Evolutionary conservation across 1,140 invertebrate genomes (phyloP).

Genomic region (Aphis gossypii): DNA sequence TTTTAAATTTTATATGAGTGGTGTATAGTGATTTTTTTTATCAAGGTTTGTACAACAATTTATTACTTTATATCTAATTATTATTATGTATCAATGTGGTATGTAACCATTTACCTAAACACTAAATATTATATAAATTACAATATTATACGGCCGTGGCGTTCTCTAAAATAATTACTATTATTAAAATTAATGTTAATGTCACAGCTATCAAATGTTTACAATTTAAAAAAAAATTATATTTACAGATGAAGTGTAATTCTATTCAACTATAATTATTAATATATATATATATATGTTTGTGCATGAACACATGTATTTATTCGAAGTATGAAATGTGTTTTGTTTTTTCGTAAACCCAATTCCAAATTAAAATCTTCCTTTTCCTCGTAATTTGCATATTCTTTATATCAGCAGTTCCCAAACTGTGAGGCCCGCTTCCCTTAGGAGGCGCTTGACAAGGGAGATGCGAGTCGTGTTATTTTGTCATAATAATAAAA

Average conservation of each 20-base stretch:
- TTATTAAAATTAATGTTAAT: slow-evolving; percentile 4
- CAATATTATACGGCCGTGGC: neutral
- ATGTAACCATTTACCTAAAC: neutral
- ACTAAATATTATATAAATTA: slow-evolving; percentile 2
- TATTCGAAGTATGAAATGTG: neutral
- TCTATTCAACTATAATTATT: neutral
- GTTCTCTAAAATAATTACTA: neutral
- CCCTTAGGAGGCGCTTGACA: no score
- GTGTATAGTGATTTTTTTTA: neutral
- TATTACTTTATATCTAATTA: neutral
- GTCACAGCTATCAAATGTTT: neutral
- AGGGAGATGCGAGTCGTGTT: no score
- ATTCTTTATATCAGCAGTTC: neutral
- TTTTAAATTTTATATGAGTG: neutral
- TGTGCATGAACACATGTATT: no score
- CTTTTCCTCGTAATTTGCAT: neutral
- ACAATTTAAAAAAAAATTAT: neutral
- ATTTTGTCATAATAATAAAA: no score
- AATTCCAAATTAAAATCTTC: neutral
- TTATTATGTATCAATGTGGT: neutral
- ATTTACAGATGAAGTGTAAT: neutral
- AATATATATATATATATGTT: neutral
- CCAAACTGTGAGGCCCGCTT: no score
- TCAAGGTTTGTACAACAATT: neutral
- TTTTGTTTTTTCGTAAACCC: neutral